These are phyloP conservation scores for Iselma pallidipennis DNA, from an alignment of 2,888 invertebrate genomes.

Conservation along the genomic window DNA sequence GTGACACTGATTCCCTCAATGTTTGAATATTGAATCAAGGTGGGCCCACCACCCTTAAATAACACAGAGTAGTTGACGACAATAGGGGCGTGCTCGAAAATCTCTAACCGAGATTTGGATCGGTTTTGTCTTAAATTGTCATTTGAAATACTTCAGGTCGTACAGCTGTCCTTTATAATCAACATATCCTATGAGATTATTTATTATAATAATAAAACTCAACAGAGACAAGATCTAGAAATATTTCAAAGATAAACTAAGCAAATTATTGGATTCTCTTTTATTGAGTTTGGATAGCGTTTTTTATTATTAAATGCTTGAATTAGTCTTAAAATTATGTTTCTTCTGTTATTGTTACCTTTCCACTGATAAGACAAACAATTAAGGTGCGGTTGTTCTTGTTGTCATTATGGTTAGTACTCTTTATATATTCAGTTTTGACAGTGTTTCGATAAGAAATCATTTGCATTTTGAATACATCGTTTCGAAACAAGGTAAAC, in stretches of 20 bases:
- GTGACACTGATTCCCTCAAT: slow-evolving; percentile 34
- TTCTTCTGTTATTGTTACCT: too few species aligned
- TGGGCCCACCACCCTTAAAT: slow-evolving; percentile 20
- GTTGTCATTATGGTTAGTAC: too few species aligned
- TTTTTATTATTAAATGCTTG: too few species aligned
- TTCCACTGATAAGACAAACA: not conserved
- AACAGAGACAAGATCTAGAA: too few species aligned
- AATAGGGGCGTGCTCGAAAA: slow-evolving; percentile 26
- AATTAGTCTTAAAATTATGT: too few species aligned
- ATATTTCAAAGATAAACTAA: too few species aligned
- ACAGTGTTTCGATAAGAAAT: not conserved
- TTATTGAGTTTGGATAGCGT: too few species aligned
- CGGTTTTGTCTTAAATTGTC: slow-evolving; percentile 20
- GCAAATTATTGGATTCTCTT: too few species aligned
- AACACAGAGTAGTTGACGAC: slow-evolving; percentile 8
- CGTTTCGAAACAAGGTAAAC: not conserved
- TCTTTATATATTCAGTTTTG: too few species aligned
- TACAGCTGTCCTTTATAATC: slow-evolving; percentile 15
- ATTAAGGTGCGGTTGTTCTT: not conserved
- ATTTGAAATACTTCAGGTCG: slow-evolving; percentile 17
- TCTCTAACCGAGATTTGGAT: slow-evolving; percentile 27
- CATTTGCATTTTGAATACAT: not conserved
- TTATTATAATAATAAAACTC: not conserved
- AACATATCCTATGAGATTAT: not conserved
- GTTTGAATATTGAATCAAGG: slow-evolving; percentile 33